These are phyloP conservation scores for Temnothorax unifasciatus DNA, from an alignment of 2,888 invertebrate genomes.

Conservation along the genomic window DNA sequence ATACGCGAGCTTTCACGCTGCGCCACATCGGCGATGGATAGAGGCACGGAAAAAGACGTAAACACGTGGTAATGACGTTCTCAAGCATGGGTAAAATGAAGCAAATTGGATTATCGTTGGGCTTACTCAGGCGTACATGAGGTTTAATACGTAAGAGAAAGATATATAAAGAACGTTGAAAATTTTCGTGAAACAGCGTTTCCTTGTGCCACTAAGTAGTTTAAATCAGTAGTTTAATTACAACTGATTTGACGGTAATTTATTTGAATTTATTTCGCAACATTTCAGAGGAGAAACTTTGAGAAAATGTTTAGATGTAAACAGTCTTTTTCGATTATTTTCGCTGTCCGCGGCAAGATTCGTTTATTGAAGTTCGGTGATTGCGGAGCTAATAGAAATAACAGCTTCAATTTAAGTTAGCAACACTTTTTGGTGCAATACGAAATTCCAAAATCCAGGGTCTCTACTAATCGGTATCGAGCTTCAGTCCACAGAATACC, in stretches of 20 bases:
- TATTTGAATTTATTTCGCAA: not conserved
- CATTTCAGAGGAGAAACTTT: not conserved
- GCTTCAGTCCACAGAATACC: slow-evolving; percentile 1
- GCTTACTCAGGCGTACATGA: not conserved
- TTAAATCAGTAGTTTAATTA: not conserved
- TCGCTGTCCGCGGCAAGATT: not conserved
- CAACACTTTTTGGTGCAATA: not conserved
- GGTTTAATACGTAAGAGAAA: not conserved
- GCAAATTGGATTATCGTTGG: not conserved
- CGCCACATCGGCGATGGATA: not conserved
- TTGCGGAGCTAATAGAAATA: not conserved
- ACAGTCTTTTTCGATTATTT: not conserved
- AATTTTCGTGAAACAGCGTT: not conserved
- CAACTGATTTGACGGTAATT: not conserved
- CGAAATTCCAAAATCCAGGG: not conserved
- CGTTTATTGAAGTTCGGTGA: not conserved
- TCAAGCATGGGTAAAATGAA: not conserved
- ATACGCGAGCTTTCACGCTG: slow-evolving; percentile 81
- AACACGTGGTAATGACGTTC: not conserved
- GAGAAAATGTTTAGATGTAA: not conserved
- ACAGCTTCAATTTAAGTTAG: slow-evolving; percentile 9
- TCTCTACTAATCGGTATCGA: slow-evolving; percentile 25
- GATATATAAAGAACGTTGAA: not conserved
- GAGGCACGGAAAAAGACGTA: not conserved
- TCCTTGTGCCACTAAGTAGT: not conserved